Conservation (phyloP, 2,888 invertebrate genomes). For the Hipparchia sbordonii region DNA sequence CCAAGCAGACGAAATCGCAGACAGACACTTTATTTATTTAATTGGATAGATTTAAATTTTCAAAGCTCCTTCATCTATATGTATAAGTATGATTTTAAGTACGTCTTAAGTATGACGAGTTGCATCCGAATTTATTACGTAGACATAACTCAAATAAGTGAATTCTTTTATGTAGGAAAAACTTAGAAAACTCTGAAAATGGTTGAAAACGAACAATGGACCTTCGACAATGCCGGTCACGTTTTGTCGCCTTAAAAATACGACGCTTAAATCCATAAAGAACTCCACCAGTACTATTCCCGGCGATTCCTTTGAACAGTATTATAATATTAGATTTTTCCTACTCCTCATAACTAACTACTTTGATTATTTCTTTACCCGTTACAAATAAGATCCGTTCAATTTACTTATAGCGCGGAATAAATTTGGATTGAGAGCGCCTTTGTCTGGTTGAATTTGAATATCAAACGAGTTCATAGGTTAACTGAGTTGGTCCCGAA, state of each 20-base stretch:
- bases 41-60: neutral
- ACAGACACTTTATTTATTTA: no score
- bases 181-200: constrained; percentile 58
- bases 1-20: no score
- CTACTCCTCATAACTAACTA: constrained; percentile 27
- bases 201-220: constrained; percentile 73
- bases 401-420: constrained; percentile 23
- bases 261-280: constrained; percentile 78
- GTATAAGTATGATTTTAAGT: no score
- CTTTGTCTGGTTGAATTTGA: constrained; percentile 20
- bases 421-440: constrained; percentile 11
- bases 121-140: constrained; percentile 68
- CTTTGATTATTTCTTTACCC: constrained; percentile 34
- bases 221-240: constrained; percentile 68
- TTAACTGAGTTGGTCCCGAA: constrained; percentile 24
- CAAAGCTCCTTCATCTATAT: neutral
- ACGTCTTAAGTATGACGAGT: constrained; percentile 18
- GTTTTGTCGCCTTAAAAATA: constrained; percentile 79
- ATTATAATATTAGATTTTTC: constrained; percentile 67
- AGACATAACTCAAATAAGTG: constrained; percentile 73
- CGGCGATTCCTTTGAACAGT: constrained; percentile 69
- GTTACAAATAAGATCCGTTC: constrained; percentile 22
- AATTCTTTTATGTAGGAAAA: constrained; percentile 72
- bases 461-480: constrained; percentile 22
- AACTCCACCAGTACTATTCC: constrained; percentile 70